A percentile compares a stretch with the other conserved stretches of the same genome.
Conservation (phyloP, 2,888 invertebrate species). For the Sialis fuliginosa region DNA sequence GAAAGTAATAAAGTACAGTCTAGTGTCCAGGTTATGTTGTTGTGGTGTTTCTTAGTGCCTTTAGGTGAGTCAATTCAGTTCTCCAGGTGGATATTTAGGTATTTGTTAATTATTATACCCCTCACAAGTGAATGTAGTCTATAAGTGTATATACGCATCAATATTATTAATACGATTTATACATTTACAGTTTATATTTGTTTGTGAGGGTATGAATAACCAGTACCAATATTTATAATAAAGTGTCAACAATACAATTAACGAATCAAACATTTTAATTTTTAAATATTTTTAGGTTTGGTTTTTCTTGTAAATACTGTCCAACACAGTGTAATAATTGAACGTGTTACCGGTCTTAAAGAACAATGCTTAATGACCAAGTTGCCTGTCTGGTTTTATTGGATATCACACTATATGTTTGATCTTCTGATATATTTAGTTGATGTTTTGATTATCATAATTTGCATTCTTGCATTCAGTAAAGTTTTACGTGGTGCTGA, state of each 20-base stretch:
- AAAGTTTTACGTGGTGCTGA: not conserved
- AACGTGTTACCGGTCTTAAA: slow-evolving; percentile 41
- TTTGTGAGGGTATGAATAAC: too few species aligned
- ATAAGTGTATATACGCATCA: too few species aligned
- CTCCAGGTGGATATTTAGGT: too few species aligned
- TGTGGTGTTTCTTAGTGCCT: too few species aligned
- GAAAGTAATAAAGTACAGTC: too few species aligned
- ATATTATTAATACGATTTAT: not conserved
- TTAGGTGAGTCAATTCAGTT: too few species aligned
- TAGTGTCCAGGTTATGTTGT: too few species aligned
- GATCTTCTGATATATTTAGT: slow-evolving; percentile 29
- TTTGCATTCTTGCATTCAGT: slow-evolving; percentile 9
- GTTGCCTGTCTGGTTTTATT: slow-evolving; percentile 38
- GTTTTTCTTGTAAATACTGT: slow-evolving; percentile 31
- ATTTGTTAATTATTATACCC: too few species aligned
- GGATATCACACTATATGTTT: slow-evolving; percentile 38
- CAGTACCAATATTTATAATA: too few species aligned
- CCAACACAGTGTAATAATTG: slow-evolving; percentile 41
- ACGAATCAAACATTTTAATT: not conserved
- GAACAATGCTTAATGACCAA: slow-evolving; percentile 51
- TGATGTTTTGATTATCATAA: slow-evolving; percentile 15
- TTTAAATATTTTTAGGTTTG: slow-evolving; percentile 18
- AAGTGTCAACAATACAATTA: too few species aligned
- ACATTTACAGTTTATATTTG: not conserved
- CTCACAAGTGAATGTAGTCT: too few species aligned